phyloP scores from a whole-genome alignment of 2,113 vertebrate genomes.

The Lagopus leucura region DNA sequence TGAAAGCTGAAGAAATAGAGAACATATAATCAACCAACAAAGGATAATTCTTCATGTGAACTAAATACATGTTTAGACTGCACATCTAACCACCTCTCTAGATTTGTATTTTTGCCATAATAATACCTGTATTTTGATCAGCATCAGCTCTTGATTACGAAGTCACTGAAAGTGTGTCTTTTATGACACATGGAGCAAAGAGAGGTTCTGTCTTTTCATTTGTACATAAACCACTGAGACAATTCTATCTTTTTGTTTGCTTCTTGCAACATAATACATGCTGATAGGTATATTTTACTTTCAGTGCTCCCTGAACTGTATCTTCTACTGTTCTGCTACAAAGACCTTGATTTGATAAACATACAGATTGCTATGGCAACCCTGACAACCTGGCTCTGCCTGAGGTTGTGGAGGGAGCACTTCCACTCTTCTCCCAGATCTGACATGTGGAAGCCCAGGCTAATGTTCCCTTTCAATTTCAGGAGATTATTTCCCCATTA shows the following conservation, averaged over 20 bases:
- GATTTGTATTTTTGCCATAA: neutral
- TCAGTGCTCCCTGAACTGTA: conserved; percentile 1
- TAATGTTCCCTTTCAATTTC: conserved; percentile 6
- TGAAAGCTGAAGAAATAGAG: neutral
- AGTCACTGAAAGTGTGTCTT: neutral
- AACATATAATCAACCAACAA: neutral
- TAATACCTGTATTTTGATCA: neutral
- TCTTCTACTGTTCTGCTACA: conserved; percentile 12
- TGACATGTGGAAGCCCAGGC: neutral
- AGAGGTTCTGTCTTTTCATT: neutral
- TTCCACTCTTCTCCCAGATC: neutral
- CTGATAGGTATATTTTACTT: neutral
- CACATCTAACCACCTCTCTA: neutral
- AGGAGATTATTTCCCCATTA: conserved; percentile 3
- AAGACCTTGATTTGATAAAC: conserved; percentile 35
- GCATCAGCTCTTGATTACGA: neutral
- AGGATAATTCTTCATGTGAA: neutral
- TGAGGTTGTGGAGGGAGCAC: neutral
- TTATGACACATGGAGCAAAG: neutral
- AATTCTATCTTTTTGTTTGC: neutral
- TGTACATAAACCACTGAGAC: neutral
- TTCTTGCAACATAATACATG: neutral
- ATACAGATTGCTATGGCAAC: conserved; percentile 54
- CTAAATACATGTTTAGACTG: neutral
- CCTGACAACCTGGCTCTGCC: conserved; percentile 7